Evolutionary conservation across 2,113 vertebrate genomes (phyloP).

Genomic region (Zosterops hypoxanthus): DNA sequence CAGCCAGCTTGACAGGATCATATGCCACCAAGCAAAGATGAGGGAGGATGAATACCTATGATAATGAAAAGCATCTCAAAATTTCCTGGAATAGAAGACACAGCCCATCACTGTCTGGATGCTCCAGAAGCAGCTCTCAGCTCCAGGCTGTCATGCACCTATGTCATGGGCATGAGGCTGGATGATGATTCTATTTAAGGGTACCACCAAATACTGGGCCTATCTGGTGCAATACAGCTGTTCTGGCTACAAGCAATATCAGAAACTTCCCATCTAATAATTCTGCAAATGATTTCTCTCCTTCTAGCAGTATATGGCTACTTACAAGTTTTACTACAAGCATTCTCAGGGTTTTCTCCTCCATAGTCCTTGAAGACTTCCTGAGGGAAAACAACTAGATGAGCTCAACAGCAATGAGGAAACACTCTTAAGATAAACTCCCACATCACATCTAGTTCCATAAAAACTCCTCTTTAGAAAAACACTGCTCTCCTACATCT

Average conservation of each 20-base stretch:
- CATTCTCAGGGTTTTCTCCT: neutral
- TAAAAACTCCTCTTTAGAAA: neutral
- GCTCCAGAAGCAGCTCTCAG: neutral
- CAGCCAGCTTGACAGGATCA: neutral
- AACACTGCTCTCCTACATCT: neutral
- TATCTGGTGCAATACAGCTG: neutral
- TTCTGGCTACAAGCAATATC: neutral
- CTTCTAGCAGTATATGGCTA: neutral
- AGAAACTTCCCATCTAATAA: neutral
- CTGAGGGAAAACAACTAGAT: neutral
- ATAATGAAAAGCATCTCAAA: neutral
- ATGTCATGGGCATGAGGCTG: fast-evolving
- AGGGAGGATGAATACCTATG: neutral
- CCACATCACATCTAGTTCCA: neutral
- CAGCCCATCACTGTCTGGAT: neutral
- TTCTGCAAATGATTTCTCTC: neutral
- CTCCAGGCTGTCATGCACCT: neutral
- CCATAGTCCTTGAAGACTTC: neutral
- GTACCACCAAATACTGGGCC: neutral
- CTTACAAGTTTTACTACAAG: neutral
- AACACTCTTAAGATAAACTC: neutral
- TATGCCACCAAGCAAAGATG: neutral
- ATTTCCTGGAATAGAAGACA: neutral
- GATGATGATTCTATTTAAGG: neutral
- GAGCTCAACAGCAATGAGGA: neutral